phyloP scores from a whole-genome alignment of 2,113 vertebrate genomes.

The Pimephales promelas region DNA sequence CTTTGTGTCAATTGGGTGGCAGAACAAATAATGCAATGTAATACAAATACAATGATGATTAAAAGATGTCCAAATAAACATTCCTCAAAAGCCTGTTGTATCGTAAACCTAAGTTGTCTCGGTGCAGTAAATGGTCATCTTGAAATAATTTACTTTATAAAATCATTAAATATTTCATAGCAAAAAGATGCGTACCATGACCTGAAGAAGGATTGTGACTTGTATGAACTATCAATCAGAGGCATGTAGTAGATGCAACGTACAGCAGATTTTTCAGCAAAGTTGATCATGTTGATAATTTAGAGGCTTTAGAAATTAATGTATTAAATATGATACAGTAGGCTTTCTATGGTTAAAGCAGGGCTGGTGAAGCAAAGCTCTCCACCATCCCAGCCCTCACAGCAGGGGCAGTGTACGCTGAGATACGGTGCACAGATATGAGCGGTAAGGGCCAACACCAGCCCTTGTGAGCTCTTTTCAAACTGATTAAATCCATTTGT shows the following conservation, averaged over 20 bases:
- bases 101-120: neutral
- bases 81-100: neutral
- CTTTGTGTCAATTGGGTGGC: neutral
- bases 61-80: neutral
- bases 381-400: neutral
- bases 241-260: neutral
- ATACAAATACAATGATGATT: neutral
- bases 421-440: constrained; percentile 15
- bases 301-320: neutral
- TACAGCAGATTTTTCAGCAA: neutral
- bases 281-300: neutral
- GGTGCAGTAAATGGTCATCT: neutral
- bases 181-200: neutral
- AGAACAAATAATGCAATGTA: neutral
- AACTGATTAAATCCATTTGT: constrained; percentile 61
- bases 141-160: neutral
- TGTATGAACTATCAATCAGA: neutral
- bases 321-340: neutral
- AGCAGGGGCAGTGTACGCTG: neutral
- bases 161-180: neutral
- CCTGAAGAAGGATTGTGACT: neutral
- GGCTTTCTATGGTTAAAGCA: neutral
- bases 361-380: neutral
- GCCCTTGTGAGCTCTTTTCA: constrained; percentile 50
- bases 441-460: constrained; percentile 39